phyloP scores from a whole-genome alignment of 2,113 vertebrate species.

The Hassar affinis region DNA sequence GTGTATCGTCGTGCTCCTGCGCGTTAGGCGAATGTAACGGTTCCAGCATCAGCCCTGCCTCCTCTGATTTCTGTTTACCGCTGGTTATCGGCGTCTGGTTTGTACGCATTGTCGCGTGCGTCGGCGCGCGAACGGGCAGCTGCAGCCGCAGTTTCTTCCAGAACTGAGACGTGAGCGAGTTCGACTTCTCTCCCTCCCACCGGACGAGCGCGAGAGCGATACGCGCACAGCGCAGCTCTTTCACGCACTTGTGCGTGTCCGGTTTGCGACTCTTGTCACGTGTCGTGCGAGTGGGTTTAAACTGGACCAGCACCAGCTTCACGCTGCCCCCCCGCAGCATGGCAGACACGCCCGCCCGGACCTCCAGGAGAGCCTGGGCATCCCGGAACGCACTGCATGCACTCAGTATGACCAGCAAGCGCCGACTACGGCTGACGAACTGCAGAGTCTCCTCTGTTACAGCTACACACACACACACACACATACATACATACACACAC shows the following conservation, averaged over 20 bases:
- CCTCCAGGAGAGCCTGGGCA: constrained; percentile 93
- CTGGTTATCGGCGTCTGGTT: background rate
- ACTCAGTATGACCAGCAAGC: constrained; percentile 90
- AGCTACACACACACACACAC: constrained; percentile 68
- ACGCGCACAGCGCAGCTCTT: constrained; percentile 84
- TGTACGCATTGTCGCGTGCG: constrained; percentile 24
- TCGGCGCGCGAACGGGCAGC: constrained; percentile 77
- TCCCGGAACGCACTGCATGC: constrained; percentile 85
- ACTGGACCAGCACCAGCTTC: constrained; percentile 91
- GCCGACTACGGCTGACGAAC: constrained; percentile 90
- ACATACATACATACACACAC: background rate
- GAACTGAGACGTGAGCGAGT: constrained; percentile 82
- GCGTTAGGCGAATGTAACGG: too few species aligned
- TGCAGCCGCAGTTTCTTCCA: constrained; percentile 92
- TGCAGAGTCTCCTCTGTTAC: constrained; percentile 95
- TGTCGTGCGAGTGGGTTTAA: constrained; percentile 75
- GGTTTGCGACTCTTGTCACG: background rate
- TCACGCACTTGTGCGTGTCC: constrained; percentile 71
- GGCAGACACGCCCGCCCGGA: constrained; percentile 88
- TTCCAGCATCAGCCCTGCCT: background rate
- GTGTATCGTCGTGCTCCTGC: too few species aligned
- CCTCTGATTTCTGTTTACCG: background rate
- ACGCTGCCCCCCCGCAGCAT: constrained; percentile 86
- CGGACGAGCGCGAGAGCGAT: constrained; percentile 83
- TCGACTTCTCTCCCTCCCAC: constrained; percentile 92